These are phyloP conservation scores for Semicossyphus pulcher DNA, from an alignment of 2,113 vertebrate species.

Conservation along the genomic window DNA sequence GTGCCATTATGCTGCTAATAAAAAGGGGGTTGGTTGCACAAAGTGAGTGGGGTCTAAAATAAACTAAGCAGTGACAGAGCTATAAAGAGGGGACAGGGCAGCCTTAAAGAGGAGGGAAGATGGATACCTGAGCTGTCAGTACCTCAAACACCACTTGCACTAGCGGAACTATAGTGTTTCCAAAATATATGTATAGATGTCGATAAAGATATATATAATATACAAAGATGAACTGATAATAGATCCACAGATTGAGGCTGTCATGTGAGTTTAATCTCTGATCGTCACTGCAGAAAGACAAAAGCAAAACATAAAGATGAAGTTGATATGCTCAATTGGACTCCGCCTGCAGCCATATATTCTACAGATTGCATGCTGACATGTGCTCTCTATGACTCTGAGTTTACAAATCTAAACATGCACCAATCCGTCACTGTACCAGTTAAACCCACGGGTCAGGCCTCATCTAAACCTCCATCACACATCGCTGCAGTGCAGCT, in stretches of 20 bases:
- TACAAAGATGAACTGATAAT: too few species aligned
- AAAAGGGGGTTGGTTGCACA: constrained; percentile 66
- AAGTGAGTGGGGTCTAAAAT: constrained; percentile 71
- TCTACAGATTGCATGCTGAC: constrained; percentile 1
- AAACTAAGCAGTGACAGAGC: constrained; percentile 61
- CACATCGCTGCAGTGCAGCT: constrained; percentile 52
- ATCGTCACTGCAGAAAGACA: not conserved
- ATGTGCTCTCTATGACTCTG: not conserved
- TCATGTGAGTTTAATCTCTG: constrained; percentile 7
- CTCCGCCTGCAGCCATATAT: not conserved
- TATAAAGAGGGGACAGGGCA: constrained; percentile 21
- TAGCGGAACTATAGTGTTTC: constrained; percentile 4
- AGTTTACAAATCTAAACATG: constrained; percentile 39
- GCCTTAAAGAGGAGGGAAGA: not conserved
- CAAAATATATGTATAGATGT: not conserved
- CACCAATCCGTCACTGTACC: constrained; percentile 16
- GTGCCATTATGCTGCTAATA: constrained; percentile 85
- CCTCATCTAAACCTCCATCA: constrained; percentile 34
- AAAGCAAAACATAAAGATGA: not conserved
- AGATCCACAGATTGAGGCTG: constrained; percentile 2
- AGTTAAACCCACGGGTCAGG: constrained; percentile 17
- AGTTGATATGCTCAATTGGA: not conserved
- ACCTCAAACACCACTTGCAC: not conserved
- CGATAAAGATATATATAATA: too few species aligned
- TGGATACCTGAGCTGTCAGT: not conserved